Evolutionary conservation across 2,797 vertebrate species (phyloP).

Genomic region (Xiphorhynchus erythropygius): DNA sequence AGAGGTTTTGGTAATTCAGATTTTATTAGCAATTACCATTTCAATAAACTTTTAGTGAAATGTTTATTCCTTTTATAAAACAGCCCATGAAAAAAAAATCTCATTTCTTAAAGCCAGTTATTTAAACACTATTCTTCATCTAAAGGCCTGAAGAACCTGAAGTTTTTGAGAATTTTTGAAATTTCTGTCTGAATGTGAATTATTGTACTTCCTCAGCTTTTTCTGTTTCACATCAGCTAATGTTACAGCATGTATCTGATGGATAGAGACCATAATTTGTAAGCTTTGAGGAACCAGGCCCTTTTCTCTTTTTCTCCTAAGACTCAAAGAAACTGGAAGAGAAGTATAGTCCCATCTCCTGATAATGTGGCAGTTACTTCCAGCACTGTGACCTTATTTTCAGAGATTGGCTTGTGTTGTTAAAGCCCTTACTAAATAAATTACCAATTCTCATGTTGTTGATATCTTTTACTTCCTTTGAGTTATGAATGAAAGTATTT

Average conservation of each 20-base stretch:
- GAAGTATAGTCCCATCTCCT: neutral
- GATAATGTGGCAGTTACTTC: neutral
- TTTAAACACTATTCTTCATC: neutral
- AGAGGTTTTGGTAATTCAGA: neutral
- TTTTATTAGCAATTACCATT: conserved; percentile 21
- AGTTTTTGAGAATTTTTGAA: neutral
- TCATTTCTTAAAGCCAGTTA: neutral
- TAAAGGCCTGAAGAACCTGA: neutral
- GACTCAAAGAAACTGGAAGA: neutral
- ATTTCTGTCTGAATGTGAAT: neutral
- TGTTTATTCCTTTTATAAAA: neutral
- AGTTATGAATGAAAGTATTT: neutral
- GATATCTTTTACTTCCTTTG: neutral
- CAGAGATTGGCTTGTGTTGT: neutral
- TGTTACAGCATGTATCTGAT: neutral
- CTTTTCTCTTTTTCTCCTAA: neutral
- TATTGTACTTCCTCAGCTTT: neutral
- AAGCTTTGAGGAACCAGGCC: neutral
- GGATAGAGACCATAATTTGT: neutral
- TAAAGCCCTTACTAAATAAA: neutral
- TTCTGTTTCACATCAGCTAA: neutral
- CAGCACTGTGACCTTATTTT: neutral
- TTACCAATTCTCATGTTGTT: neutral
- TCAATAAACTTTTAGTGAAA: neutral
- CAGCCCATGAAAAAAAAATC: neutral